These are phyloP conservation scores for Trinectes maculatus DNA, from an alignment of 2,113 vertebrate species.

Conservation along the genomic window DNA sequence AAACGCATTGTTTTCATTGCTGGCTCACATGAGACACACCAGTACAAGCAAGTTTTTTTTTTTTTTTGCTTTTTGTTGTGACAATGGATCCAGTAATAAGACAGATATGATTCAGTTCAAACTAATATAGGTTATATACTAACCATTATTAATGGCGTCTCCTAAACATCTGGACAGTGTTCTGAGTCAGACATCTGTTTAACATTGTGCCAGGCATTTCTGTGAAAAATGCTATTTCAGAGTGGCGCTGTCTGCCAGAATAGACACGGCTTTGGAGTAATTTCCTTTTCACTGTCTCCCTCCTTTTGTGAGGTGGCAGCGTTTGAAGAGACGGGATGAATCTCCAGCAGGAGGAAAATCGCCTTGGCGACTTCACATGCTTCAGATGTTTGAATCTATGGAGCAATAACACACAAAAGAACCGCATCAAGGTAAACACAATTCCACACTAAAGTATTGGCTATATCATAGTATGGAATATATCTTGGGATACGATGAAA, in stretches of 20 bases:
- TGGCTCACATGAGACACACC: too few species aligned
- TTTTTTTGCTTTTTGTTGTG: neutral
- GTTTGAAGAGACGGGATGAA: conserved; percentile 11
- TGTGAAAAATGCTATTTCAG: conserved; percentile 43
- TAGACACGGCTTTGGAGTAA: conserved; percentile 47
- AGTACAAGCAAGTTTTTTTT: too few species aligned
- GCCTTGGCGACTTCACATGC: neutral
- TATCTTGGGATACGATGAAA: too few species aligned
- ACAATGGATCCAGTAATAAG: neutral
- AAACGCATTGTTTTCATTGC: too few species aligned
- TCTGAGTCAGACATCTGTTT: conserved; percentile 38
- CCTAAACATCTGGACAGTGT: conserved; percentile 47
- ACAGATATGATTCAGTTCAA: neutral
- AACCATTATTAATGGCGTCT: conserved; percentile 9
- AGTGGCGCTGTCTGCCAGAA: conserved; percentile 38
- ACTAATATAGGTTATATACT: conserved; percentile 18
- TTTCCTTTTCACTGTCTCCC: conserved; percentile 52
- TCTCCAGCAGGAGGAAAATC: conserved; percentile 7
- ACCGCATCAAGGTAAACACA: neutral
- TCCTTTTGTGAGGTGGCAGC: conserved; percentile 33
- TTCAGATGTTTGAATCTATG: conserved; percentile 8
- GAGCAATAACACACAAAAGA: neutral
- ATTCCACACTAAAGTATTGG: neutral
- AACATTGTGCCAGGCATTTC: conserved; percentile 54
- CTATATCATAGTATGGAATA: neutral